Conservation (phyloP, 1,140 invertebrate species). For the Periplaneta americana region DNA sequence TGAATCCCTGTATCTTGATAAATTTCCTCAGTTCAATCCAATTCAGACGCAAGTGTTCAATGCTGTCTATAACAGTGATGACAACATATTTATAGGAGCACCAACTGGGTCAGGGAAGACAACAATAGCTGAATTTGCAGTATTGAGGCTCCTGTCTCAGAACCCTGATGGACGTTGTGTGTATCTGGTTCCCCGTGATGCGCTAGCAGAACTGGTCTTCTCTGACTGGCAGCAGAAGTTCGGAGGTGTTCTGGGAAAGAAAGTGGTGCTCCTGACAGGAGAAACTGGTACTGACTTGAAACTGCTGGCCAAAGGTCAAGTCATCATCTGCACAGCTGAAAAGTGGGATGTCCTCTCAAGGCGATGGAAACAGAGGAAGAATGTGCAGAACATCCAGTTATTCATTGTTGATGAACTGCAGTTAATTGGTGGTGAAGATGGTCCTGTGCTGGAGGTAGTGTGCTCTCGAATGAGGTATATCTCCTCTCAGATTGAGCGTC, state of each 20-base stretch:
- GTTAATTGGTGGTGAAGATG: conserved; percentile 79
- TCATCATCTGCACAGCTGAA: conserved; percentile 95
- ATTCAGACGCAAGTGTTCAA: conserved; percentile 99
- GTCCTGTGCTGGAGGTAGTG: conserved; percentile 93
- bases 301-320: conserved; percentile 36
- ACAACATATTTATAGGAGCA: conserved; percentile 97
- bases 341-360: conserved; percentile 98
- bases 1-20: conserved; percentile 79
- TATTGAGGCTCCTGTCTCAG: conserved; percentile 80
- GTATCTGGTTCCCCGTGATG: conserved; percentile 89
- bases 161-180: conserved; percentile 76
- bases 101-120: conserved; percentile 93
- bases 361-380: conserved; percentile 97
- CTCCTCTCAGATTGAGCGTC: conserved; percentile 89
- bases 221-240: conserved; percentile 91
- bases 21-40: conserved; percentile 94
- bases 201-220: conserved; percentile 87
- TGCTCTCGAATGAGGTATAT: conserved; percentile 98
- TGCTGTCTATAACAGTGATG: conserved; percentile 96
- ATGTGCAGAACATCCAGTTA: conserved; percentile 94
- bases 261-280: conserved; percentile 91
- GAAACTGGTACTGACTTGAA: conserved; percentile 98
- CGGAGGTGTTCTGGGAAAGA: conserved; percentile 69
- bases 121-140: conserved; percentile 94
- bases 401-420: conserved; percentile 99